Percentiles rank a stretch among this genome's conserved stretches.
Evolutionary conservation across 2,113 vertebrate genomes (phyloP).

Genomic region (Stictonetta naevosa): DNA sequence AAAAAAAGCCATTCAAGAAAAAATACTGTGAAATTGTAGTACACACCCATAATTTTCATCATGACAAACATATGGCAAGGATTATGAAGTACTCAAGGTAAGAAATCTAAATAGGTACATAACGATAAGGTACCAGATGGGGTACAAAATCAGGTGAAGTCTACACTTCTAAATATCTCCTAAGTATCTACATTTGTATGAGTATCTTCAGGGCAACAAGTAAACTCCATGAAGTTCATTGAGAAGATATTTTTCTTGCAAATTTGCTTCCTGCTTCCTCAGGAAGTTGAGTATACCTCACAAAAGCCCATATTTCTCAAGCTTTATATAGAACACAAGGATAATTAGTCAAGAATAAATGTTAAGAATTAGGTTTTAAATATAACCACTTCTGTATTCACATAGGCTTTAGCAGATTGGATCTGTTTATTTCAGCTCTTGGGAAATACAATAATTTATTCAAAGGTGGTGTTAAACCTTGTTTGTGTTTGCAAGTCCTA

Average conservation of each 20-base stretch:
- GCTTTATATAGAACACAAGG: background rate
- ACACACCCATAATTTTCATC: background rate
- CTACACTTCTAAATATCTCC: background rate
- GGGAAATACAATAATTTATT: background rate
- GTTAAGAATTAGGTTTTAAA: background rate
- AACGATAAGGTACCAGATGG: background rate
- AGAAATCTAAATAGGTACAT: background rate
- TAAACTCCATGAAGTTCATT: background rate
- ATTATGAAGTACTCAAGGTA: background rate
- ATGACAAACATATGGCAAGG: background rate
- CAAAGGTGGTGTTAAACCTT: background rate
- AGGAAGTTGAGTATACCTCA: background rate
- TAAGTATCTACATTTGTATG: background rate
- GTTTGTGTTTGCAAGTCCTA: background rate
- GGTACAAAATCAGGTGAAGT: background rate
- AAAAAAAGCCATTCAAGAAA: background rate
- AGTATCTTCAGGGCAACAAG: background rate
- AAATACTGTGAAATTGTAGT: background rate
- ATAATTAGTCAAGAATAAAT: background rate
- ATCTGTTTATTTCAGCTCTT: background rate
- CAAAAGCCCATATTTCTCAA: background rate
- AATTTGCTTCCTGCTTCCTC: background rate
- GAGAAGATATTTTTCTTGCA: background rate
- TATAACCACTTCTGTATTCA: background rate
- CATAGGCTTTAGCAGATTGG: background rate